These are phyloP conservation scores for Clostera curtula DNA, from an alignment of 2,888 invertebrate genomes.

Conservation along the genomic window DNA sequence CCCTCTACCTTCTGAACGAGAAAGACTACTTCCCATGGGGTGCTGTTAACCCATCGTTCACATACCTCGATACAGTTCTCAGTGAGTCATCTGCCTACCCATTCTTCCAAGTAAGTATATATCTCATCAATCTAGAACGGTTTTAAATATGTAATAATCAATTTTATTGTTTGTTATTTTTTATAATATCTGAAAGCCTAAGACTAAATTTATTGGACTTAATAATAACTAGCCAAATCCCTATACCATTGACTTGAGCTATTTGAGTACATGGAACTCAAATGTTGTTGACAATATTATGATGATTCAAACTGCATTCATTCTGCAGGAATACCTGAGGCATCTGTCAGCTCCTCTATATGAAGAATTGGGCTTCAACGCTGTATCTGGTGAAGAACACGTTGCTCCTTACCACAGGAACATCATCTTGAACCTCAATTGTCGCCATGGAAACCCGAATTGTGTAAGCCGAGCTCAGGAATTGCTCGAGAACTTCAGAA, in stretches of 20 bases:
- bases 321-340: conserved; percentile 39
- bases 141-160: no score
- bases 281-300: no score
- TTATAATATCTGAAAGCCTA: no score
- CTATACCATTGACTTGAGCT: no score
- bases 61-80: conserved; percentile 50
- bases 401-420: conserved; percentile 59
- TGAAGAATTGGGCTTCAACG: conserved; percentile 45
- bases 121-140: no score
- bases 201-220: no score
- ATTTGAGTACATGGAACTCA: no score
- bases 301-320: background rate
- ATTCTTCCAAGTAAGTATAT: conserved; percentile 40
- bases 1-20: conserved; percentile 74
- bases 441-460: conserved; percentile 45
- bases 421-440: conserved; percentile 53
- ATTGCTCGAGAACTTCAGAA: conserved; percentile 40
- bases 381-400: conserved; percentile 34
- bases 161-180: no score
- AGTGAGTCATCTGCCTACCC: conserved; percentile 34
- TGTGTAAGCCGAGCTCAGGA: conserved; percentile 43
- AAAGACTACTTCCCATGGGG: conserved; percentile 79
- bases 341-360: conserved; percentile 50
- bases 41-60: conserved; percentile 47
- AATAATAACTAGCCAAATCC: no score